Conservation (phyloP, 1,140 invertebrate species). For the Ephestia elutella region DNA sequence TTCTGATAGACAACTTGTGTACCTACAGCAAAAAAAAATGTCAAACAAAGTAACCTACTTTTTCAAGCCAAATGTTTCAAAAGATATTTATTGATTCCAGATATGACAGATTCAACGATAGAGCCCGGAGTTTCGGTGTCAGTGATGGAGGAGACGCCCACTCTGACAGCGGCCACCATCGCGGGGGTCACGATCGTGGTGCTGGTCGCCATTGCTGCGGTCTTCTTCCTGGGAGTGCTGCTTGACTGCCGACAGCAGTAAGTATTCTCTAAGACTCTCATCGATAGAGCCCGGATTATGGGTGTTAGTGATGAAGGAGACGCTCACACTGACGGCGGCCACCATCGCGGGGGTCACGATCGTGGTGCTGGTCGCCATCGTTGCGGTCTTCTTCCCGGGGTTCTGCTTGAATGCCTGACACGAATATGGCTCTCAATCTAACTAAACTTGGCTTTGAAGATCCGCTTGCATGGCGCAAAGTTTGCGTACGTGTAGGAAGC, state of each 20-base stretch:
- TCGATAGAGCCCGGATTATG: slow-evolving; percentile 30
- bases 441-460: no score
- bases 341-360: slow-evolving; percentile 73
- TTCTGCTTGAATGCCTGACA: slow-evolving; percentile 74
- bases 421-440: no score
- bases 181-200: slow-evolving; percentile 73
- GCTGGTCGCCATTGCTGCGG: slow-evolving; percentile 72
- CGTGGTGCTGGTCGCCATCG: slow-evolving; percentile 73
- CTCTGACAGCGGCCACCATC: slow-evolving; percentile 69
- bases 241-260: slow-evolving; percentile 67
- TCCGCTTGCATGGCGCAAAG: no score
- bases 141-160: slow-evolving; percentile 42
- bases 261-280: slow-evolving; percentile 24
- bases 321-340: slow-evolving; percentile 59
- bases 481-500: no score
- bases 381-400: slow-evolving; percentile 73
- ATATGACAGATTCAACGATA: slow-evolving; percentile 33
- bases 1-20: no score
- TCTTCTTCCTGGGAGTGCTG: slow-evolving; percentile 77
- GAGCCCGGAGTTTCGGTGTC: slow-evolving; percentile 43
- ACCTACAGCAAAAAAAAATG: no score
- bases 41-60: no score
- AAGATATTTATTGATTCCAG: slow-evolving; percentile 24
- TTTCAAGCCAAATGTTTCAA: no score
- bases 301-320: slow-evolving; percentile 41